Conservation (phyloP, 2,113 vertebrate genomes). For the Rhadina sibilatrix region DNA sequence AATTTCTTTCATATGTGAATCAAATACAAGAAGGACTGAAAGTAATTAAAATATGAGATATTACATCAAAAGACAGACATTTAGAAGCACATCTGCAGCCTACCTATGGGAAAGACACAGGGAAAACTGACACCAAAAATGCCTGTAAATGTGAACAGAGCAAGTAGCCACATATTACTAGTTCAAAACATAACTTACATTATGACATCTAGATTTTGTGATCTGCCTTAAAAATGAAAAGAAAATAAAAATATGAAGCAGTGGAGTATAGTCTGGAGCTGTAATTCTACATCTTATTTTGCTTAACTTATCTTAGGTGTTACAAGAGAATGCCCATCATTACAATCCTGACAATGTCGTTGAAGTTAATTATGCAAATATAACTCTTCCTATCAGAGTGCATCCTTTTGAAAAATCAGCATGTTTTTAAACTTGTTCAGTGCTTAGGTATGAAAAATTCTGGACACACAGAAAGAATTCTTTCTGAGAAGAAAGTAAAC, state of each 20-base stretch:
- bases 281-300: neutral
- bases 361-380: neutral
- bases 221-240: neutral
- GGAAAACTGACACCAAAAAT: slow-evolving; percentile 7
- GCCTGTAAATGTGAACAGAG: neutral
- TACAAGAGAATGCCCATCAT: neutral
- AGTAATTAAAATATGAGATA: slow-evolving; percentile 43
- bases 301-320: neutral
- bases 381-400: neutral
- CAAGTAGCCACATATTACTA: slow-evolving; percentile 17
- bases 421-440: neutral
- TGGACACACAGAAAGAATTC: neutral
- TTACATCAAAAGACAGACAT: neutral
- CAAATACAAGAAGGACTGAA: neutral
- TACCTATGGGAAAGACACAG: neutral
- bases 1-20: slow-evolving; percentile 21
- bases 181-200: neutral
- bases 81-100: slow-evolving; percentile 20
- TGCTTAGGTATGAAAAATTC: neutral
- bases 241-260: neutral
- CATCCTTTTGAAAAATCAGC: neutral
- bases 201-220: slow-evolving; percentile 22
- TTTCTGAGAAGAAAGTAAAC: neutral
- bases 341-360: neutral
- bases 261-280: neutral